Base-by-base conservation (phyloP, 2,888 invertebrate genomes). In the Melikaiella ostensackeni region DNA sequence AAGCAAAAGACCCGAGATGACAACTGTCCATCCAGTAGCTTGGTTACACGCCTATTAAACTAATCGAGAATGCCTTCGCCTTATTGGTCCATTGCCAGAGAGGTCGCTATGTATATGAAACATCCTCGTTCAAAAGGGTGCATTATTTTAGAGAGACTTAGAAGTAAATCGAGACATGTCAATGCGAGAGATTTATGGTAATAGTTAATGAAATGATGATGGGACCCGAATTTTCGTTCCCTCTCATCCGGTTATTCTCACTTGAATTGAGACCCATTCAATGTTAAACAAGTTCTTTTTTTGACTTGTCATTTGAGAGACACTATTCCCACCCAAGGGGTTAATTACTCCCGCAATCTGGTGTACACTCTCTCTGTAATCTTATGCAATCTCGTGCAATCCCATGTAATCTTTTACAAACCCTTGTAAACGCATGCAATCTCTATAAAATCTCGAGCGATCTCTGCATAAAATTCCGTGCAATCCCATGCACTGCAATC, bases 11-110 rank as follows among this genome's bases (percentile, higher is more conserved):
- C 24, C 46, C 19, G 27, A 66, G 46, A 66, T 66, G 66, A 46
- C 66, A 66, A 66, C 66, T 27, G 66, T 66, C 66, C 42, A n/a
- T 66, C 46, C 27, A 66, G 77, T 80, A 78, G 82, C 82, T 83
- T 78, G 80, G 82, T 84, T 83, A 84, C 83, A 84, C 84, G 84
- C 81, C 82, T 82, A 84, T 85, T 85, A 85, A 82, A 80, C 82
- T 81, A 81, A 84, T 84, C 82, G 77, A 79, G 80, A 80, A 79
- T 61, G 81, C 80, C 77, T 74, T 74, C 74, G 55, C 77, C 79
- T 79, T 77, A 77, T 80, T 81, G 80, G 66, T 24, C 38, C 66
- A 46, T 46, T 16, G 19, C 8, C 27, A 55, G 76, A 75, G 50
- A 79, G 64, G 63, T 74, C 75, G 73, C 75, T 80, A 79, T 75